Evolutionary conservation across 2,797 vertebrate species (phyloP).

Genomic region (Gymnothorax reevesii): DNA sequence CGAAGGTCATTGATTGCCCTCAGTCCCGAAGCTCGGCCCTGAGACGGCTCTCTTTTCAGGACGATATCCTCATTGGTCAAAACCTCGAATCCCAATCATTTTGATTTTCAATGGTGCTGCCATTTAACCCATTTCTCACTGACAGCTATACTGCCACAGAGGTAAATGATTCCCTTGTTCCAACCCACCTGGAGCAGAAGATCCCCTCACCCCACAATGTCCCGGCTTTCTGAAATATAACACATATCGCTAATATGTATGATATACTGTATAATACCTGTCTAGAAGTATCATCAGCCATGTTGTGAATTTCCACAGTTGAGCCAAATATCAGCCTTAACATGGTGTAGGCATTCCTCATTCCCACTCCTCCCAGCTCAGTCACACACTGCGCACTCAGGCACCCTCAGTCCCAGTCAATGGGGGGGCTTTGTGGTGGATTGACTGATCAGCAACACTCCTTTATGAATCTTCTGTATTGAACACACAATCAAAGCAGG

Average conservation of each 20-base stretch:
- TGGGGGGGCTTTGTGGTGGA: neutral
- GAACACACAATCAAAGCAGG: conserved; percentile 39
- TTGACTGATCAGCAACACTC: neutral
- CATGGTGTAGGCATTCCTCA: neutral
- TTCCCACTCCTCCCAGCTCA: neutral
- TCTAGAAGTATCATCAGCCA: neutral
- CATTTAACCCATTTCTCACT: neutral
- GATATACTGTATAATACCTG: neutral
- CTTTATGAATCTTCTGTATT: conserved; percentile 28
- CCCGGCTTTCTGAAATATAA: neutral
- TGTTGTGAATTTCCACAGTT: neutral
- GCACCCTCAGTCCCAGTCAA: neutral
- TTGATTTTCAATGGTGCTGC: conserved; percentile 1
- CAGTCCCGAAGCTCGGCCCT: neutral
- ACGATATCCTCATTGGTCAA: neutral
- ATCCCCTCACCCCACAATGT: neutral
- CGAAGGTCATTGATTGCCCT: conserved; percentile 9
- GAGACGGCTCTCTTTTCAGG: conserved; percentile 33
- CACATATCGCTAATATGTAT: neutral
- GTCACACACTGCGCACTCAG: neutral
- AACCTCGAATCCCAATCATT: neutral
- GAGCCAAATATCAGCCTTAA: neutral
- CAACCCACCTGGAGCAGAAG: neutral
- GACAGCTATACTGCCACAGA: neutral
- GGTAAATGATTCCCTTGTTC: neutral